These are phyloP conservation scores for Amphiprion ocellaris DNA, from an alignment of 2,113 vertebrate genomes.

Conservation along the genomic window DNA sequence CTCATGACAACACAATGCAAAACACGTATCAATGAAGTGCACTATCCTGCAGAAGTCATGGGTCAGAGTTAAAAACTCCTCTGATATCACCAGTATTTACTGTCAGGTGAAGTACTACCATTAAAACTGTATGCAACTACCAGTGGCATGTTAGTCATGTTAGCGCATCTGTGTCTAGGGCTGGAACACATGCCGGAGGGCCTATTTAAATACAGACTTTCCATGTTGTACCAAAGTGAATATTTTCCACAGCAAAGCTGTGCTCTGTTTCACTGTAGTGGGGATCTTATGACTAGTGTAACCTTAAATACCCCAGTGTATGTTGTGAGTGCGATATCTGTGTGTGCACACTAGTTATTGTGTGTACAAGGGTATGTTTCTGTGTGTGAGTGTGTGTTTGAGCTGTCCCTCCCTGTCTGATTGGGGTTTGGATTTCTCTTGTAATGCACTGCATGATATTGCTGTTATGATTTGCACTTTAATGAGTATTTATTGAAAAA, in stretches of 20 bases:
- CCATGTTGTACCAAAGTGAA: conserved; percentile 74
- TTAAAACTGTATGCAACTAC: conserved; percentile 62
- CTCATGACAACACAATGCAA: conserved; percentile 9
- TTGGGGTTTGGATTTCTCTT: conserved; percentile 62
- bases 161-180: conserved; percentile 30
- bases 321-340: conserved; percentile 29
- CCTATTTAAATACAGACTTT: conserved; percentile 35
- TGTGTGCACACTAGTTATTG: conserved; percentile 11
- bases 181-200: conserved; percentile 29
- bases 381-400: conserved; percentile 23
- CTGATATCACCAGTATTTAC: conserved; percentile 46
- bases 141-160: conserved; percentile 69
- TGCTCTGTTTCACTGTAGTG: conserved; percentile 34
- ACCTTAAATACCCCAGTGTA: conserved; percentile 29
- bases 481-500: conserved; percentile 85
- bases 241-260: conserved; percentile 51
- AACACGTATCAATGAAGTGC: neutral
- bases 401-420: conserved; percentile 41
- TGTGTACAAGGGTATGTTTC: conserved; percentile 14
- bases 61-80: conserved; percentile 18
- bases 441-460: conserved; percentile 86
- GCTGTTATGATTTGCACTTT: conserved; percentile 87
- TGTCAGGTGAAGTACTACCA: conserved; percentile 49
- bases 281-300: conserved; percentile 38
- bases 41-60: conserved; percentile 15